Conservation (phyloP, 2,797 vertebrate genomes). For the Oophaga sylvatica region DNA sequence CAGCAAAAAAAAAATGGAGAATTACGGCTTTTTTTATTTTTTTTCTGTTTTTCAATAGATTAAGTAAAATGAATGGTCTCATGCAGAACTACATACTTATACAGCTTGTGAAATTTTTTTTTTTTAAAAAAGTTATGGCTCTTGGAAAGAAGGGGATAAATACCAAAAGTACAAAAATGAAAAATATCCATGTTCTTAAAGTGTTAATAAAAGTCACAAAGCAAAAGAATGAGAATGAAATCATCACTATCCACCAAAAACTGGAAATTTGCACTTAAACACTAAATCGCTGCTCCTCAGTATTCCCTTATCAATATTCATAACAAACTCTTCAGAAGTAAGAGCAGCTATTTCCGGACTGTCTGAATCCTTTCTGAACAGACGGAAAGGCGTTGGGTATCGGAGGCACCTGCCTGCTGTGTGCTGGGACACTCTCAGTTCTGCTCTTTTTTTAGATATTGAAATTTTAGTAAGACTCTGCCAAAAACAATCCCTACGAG, state of each 20-base stretch:
- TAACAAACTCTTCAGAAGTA: constrained; percentile 20
- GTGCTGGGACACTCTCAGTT: constrained; percentile 22
- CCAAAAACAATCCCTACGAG: constrained; percentile 13
- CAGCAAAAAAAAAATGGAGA: too few relatives aligned
- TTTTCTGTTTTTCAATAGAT: too few relatives aligned
- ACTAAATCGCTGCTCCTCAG: not conserved
- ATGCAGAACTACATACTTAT: too few relatives aligned
- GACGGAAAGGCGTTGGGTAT: not conserved
- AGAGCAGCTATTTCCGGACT: constrained; percentile 10
- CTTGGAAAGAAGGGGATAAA: too few relatives aligned
- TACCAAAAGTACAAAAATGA: too few relatives aligned
- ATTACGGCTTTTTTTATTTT: too few relatives aligned
- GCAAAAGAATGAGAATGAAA: too few relatives aligned
- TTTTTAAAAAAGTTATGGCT: too few relatives aligned
- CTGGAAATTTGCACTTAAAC: not conserved
- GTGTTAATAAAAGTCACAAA: too few relatives aligned
- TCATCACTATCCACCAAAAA: not conserved
- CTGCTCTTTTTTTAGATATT: constrained; percentile 16
- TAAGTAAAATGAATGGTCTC: too few relatives aligned
- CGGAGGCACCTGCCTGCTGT: constrained; percentile 37
- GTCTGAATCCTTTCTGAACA: not conserved
- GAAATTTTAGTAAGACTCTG: constrained; percentile 8
- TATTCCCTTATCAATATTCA: constrained; percentile 36
- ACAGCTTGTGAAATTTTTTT: too few relatives aligned
- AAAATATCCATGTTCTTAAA: too few relatives aligned